Conservation (phyloP, 2,113 vertebrate genomes). For the Gulo gulo region DNA sequence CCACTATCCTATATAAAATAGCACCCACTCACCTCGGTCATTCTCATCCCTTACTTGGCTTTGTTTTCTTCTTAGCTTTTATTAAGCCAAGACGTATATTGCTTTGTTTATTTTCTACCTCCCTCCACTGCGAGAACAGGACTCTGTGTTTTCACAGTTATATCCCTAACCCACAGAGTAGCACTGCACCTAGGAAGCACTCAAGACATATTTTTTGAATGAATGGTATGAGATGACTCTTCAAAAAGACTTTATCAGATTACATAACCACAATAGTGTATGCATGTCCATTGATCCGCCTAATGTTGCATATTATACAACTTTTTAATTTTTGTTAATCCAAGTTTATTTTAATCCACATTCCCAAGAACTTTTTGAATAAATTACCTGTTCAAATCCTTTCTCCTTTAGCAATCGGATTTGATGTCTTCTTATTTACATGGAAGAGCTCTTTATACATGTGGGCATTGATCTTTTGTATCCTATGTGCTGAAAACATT, state of each 20-base stretch:
- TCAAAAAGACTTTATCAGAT: not conserved
- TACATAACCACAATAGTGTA: not conserved
- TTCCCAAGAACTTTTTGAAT: not conserved
- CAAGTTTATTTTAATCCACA: not conserved
- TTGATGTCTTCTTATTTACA: not conserved
- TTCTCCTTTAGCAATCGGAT: not conserved
- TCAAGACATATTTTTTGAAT: not conserved
- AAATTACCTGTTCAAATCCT: not conserved
- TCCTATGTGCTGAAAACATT: not conserved
- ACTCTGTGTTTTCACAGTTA: not conserved
- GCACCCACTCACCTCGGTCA: too few relatives aligned
- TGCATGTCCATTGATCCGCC: not conserved
- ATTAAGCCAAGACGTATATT: not conserved
- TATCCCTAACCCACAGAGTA: not conserved
- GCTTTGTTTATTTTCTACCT: not conserved
- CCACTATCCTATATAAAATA: not conserved
- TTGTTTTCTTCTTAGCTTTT: constrained; percentile 12
- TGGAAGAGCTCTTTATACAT: not conserved
- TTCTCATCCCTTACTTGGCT: not conserved
- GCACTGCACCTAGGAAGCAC: not conserved
- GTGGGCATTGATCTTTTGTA: not conserved
- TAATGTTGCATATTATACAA: not conserved
- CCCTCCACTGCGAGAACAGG: not conserved
- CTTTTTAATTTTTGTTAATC: not conserved
- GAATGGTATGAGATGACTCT: not conserved